Percentiles rank a stretch among this genome's conserved stretches.
phyloP scores from a whole-genome alignment of 2,888 invertebrate genomes.

The Hoplodrina ambigua region DNA sequence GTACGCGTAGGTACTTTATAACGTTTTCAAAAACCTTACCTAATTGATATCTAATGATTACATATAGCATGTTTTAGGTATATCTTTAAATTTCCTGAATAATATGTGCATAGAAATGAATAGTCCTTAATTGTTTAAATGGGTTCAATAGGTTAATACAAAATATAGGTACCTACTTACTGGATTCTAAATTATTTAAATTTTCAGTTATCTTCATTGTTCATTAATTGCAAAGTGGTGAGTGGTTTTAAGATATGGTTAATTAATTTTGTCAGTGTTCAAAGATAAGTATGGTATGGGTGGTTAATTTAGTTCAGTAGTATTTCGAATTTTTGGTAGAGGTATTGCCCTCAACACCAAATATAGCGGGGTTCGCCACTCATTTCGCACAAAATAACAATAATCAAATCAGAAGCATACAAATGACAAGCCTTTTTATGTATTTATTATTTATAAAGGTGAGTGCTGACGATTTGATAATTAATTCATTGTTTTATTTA shows the following conservation, averaged over 20 bases:
- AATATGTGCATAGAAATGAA: background rate
- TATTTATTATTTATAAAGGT: background rate
- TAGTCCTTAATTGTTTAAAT: background rate
- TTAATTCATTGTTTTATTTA: background rate
- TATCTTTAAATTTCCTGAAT: background rate
- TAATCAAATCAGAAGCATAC: background rate
- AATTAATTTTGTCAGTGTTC: background rate
- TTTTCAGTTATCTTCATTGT: background rate
- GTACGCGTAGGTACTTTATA: conserved; percentile 11
- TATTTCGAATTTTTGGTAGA: conserved; percentile 1
- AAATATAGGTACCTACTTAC: background rate
- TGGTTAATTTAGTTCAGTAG: background rate
- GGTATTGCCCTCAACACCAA: background rate
- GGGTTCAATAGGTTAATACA: background rate
- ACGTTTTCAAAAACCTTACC: background rate
- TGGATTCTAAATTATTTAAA: conserved; percentile 1
- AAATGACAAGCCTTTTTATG: background rate
- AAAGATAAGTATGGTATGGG: background rate
- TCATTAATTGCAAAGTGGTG: background rate
- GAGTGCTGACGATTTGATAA: background rate
- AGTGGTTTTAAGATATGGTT: conserved; percentile 2
- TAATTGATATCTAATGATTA: conserved; percentile 5
- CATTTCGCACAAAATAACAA: conserved; percentile 1
- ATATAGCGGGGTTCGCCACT: too few relatives aligned
- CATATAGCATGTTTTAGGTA: background rate